Conservation (phyloP, 2,113 vertebrate species). For the Nanorana parkeri region DNA sequence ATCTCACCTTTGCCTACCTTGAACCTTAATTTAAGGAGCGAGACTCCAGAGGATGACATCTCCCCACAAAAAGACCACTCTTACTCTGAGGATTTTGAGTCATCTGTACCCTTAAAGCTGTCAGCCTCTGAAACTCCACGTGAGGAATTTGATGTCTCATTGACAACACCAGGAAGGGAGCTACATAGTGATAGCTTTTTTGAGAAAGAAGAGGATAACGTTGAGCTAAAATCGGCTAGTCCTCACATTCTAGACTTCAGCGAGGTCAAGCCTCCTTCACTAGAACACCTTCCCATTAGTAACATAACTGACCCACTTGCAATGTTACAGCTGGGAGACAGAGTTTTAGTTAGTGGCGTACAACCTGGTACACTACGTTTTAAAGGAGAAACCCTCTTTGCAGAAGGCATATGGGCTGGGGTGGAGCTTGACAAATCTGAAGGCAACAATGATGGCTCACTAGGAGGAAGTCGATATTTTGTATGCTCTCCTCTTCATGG, state of each 20-base stretch:
- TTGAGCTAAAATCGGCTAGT: background rate
- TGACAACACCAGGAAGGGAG: constrained; percentile 46
- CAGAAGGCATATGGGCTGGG: constrained; percentile 92
- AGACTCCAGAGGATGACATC: constrained; percentile 47
- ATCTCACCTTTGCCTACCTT: constrained; percentile 23
- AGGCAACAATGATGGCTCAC: constrained; percentile 92
- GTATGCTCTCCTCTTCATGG: constrained; percentile 85
- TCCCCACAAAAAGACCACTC: constrained; percentile 63
- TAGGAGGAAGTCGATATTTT: constrained; percentile 86
- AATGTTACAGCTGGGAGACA: constrained; percentile 81
- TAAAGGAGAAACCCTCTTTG: constrained; percentile 90
- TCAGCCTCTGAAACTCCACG: constrained; percentile 60
- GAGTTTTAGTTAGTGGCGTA: constrained; percentile 87
- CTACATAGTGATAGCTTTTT: background rate
- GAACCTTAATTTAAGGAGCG: constrained; percentile 27
- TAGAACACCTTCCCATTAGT: background rate
- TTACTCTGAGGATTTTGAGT: constrained; percentile 71
- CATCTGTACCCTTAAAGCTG: constrained; percentile 68
- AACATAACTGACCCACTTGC: constrained; percentile 70
- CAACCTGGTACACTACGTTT: constrained; percentile 90
- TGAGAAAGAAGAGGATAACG: background rate
- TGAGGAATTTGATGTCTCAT: constrained; percentile 39
- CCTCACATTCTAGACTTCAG: background rate
- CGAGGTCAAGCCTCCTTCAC: background rate
- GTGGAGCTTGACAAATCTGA: constrained; percentile 92